phyloP scores from a whole-genome alignment of 1,140 invertebrate species.

The Sinella curviseta region DNA sequence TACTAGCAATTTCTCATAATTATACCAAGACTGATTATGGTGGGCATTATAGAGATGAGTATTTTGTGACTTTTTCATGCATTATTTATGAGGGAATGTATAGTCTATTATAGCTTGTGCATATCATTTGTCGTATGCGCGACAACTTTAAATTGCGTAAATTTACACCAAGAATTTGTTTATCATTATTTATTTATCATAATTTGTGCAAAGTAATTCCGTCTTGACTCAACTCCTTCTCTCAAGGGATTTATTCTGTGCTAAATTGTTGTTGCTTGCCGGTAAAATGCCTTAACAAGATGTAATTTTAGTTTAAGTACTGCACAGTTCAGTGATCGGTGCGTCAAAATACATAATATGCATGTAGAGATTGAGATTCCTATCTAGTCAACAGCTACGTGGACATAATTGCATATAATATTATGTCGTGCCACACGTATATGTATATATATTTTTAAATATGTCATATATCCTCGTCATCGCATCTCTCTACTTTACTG shows the following conservation, averaged over 20 bases:
- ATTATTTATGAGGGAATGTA: slow-evolving; percentile 7
- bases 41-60: not conserved
- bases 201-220: not conserved
- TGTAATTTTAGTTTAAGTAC: slow-evolving; percentile 3
- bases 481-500: not conserved
- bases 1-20: too few relatives aligned
- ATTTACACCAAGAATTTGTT: too few relatives aligned
- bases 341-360: too few relatives aligned
- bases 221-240: not conserved
- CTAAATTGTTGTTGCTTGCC: slow-evolving; percentile 6
- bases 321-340: not conserved
- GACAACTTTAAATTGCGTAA: too few relatives aligned
- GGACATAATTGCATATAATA: too few relatives aligned
- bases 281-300: slow-evolving; percentile 14
- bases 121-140: too few relatives aligned
- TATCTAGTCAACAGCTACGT: too few relatives aligned
- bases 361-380: too few relatives aligned
- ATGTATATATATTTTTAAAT: not conserved
- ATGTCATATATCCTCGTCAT: not conserved
- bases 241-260: not conserved
- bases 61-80: slow-evolving; percentile 6
- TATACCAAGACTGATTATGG: too few relatives aligned
- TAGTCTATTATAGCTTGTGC: too few relatives aligned
- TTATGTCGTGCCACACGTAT: not conserved
- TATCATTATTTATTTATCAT: not conserved